Evolutionary conservation across 2,113 vertebrate species (phyloP).

Genomic region (Oceanodroma tethys): DNA sequence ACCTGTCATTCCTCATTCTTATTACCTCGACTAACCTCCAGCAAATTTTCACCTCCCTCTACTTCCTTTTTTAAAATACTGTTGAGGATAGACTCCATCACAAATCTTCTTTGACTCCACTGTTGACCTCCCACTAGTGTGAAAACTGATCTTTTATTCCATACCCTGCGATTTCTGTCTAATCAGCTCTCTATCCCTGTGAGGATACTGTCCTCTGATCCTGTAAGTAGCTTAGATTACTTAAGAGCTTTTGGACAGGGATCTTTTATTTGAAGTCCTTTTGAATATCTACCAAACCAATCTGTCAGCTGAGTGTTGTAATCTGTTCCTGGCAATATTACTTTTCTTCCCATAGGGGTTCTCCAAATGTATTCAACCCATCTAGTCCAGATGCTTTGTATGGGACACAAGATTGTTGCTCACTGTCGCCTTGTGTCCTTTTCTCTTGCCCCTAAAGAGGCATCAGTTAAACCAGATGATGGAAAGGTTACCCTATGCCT

Average conservation of each 20-base stretch:
- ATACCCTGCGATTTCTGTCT: not conserved
- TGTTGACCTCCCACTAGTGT: not conserved
- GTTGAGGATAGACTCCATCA: not conserved
- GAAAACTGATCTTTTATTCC: not conserved
- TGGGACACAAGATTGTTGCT: not conserved
- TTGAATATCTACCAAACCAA: not conserved
- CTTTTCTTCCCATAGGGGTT: not conserved
- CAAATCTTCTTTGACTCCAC: not conserved
- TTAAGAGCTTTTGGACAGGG: not conserved
- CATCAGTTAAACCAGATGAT: not conserved
- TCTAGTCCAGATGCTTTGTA: not conserved
- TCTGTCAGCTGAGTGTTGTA: not conserved
- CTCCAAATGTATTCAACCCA: not conserved
- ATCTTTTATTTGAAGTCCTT: not conserved
- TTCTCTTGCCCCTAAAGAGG: not conserved
- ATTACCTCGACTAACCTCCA: not conserved
- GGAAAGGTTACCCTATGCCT: not conserved
- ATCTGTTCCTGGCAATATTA: not conserved
- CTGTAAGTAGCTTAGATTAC: not conserved
- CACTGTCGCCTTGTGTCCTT: not conserved
- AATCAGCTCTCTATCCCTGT: not conserved
- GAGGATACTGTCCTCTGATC: not conserved
- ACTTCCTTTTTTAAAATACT: not conserved
- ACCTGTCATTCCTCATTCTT: not conserved
- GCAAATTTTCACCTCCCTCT: not conserved